phyloP scores from a whole-genome alignment of 1,140 invertebrate species.

The Nasonia longicornis region DNA sequence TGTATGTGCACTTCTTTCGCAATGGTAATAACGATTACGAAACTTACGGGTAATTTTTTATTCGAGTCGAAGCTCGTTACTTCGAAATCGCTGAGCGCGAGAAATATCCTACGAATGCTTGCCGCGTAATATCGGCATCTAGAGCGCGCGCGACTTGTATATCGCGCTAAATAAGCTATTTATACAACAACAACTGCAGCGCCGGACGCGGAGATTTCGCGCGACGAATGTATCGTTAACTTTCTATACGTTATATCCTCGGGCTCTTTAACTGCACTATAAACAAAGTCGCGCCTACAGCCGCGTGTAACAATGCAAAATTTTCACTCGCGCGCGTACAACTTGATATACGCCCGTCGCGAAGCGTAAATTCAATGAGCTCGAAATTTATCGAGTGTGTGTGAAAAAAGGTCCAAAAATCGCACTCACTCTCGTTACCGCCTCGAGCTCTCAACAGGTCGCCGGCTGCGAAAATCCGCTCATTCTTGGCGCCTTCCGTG shows the following conservation, averaged over 20 bases:
- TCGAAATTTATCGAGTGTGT: neutral
- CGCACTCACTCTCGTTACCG: slow-evolving; percentile 23
- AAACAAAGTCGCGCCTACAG: neutral
- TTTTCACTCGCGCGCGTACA: neutral
- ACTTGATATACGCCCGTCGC: neutral
- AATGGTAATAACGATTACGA: slow-evolving; percentile 13
- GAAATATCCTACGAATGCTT: slow-evolving; percentile 16
- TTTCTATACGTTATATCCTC: too few species aligned
- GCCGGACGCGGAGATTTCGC: too few species aligned
- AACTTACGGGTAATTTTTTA: neutral
- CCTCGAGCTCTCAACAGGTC: neutral
- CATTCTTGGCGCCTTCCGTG: neutral
- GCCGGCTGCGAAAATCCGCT: neutral
- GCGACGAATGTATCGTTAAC: too few species aligned
- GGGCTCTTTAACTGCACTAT: neutral
- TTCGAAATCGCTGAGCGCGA: neutral
- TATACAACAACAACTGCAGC: too few species aligned
- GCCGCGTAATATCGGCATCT: too few species aligned
- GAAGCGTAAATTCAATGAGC: neutral
- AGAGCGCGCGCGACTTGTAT: too few species aligned
- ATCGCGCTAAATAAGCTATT: too few species aligned
- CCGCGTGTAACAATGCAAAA: neutral
- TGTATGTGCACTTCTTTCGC: neutral
- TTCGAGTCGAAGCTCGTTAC: neutral
- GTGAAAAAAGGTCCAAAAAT: neutral